phyloP scores from a whole-genome alignment of 1,140 invertebrate genomes.

The Trinorchestia longiramus region DNA sequence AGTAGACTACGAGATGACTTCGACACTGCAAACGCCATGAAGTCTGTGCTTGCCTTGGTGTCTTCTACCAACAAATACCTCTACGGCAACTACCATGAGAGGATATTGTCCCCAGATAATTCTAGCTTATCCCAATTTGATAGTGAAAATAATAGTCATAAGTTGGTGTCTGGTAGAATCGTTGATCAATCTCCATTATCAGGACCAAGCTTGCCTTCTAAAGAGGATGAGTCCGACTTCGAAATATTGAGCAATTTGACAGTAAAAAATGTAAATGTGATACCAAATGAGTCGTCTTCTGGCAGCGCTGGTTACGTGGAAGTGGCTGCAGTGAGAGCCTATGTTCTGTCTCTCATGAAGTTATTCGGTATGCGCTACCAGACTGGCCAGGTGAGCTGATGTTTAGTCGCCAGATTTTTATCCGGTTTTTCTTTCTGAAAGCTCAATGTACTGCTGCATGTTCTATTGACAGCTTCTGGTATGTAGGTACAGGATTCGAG shows the following conservation, averaged over 20 bases:
- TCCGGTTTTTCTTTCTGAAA: neutral
- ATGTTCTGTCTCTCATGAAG: constrained; percentile 7
- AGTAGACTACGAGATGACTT: neutral
- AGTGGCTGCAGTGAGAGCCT: neutral
- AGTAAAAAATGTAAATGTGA: neutral
- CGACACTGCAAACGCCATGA: constrained; percentile 37
- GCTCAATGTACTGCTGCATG: neutral
- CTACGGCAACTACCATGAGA: neutral
- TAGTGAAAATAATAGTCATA: neutral
- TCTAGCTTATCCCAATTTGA: neutral
- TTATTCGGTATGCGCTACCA: constrained; percentile 20
- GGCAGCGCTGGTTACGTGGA: neutral
- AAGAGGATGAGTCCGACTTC: too few relatives aligned
- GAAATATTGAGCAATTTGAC: neutral
- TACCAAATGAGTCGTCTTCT: neutral
- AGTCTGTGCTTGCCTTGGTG: neutral
- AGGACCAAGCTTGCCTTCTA: neutral
- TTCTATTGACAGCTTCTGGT: neutral
- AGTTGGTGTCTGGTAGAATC: neutral
- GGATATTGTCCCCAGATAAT: neutral
- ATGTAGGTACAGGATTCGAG: too few relatives aligned
- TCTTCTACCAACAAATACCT: constrained; percentile 25
- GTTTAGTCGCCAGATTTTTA: neutral
- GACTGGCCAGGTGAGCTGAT: constrained; percentile 14
- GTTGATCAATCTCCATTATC: neutral